These are phyloP conservation scores for Eulemur albifrons DNA, from an alignment of 2,797 vertebrate species.

Conservation along the genomic window DNA sequence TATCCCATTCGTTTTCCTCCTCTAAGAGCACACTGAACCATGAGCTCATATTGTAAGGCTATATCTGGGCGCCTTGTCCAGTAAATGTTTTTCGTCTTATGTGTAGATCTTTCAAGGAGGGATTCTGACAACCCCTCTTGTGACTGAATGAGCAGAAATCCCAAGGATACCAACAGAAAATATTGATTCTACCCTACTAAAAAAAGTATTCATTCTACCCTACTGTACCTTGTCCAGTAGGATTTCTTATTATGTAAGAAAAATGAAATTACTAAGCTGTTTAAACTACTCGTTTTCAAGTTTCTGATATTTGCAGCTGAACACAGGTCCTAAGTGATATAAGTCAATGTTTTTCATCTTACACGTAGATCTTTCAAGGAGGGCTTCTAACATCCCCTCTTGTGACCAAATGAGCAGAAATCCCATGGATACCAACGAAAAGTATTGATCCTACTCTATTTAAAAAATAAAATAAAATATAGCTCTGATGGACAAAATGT, in stretches of 20 bases:
- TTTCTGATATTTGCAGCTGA: background rate
- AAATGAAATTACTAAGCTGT: background rate
- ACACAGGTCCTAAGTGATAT: background rate
- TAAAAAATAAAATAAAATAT: background rate
- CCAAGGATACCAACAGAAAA: background rate
- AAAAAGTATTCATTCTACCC: no score
- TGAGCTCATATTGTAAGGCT: background rate
- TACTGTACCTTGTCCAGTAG: no score
- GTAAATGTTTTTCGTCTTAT: background rate
- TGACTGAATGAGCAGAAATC: background rate
- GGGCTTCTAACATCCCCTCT: background rate
- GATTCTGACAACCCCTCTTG: background rate
- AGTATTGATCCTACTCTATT: background rate
- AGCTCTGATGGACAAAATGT: background rate
- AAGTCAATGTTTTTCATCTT: background rate
- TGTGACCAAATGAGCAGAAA: background rate
- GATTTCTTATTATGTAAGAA: background rate
- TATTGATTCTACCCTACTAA: background rate
- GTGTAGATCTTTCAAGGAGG: background rate
- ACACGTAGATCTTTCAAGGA: background rate
- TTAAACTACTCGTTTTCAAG: background rate
- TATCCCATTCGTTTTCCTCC: background rate
- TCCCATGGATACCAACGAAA: background rate
- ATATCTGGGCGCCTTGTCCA: background rate
- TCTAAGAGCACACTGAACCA: background rate